phyloP scores from a whole-genome alignment of 2,888 invertebrate species.

The Malthinus seriepunctatus region DNA sequence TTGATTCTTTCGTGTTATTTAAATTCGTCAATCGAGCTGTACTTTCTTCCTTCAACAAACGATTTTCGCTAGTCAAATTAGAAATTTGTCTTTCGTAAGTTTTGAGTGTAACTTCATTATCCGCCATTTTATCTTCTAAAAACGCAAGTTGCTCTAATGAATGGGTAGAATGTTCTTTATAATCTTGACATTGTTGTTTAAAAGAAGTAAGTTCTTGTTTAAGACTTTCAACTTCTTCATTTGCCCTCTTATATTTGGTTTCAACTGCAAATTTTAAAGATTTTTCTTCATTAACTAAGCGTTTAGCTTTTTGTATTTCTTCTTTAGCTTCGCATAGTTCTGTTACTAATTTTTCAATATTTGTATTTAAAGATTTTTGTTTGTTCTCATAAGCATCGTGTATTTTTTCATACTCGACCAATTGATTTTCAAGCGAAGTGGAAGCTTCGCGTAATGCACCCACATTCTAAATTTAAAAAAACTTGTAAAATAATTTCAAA shows the following conservation, averaged over 20 bases:
- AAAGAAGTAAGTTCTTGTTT: conserved; percentile 48
- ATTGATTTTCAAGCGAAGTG: conserved; percentile 77
- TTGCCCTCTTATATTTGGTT: conserved; percentile 55
- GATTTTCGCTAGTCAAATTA: conserved; percentile 54
- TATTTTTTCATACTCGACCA: conserved; percentile 75
- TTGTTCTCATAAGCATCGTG: conserved; percentile 56
- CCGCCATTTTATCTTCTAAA: conserved; percentile 45
- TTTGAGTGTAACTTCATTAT: conserved; percentile 45
- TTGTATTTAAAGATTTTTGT: conserved; percentile 44
- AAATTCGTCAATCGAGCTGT: conserved; percentile 62
- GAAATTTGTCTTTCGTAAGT: conserved; percentile 51
- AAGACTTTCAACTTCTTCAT: conserved; percentile 53
- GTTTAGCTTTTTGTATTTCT: conserved; percentile 55
- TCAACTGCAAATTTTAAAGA: conserved; percentile 60
- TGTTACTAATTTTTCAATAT: conserved; percentile 56
- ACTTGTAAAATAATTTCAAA: conserved; percentile 4
- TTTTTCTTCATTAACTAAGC: conserved; percentile 60
- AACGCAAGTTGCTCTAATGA: conserved; percentile 46
- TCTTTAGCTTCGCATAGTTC: conserved; percentile 58
- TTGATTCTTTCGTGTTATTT: conserved; percentile 60
- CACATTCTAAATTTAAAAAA: conserved; percentile 63
- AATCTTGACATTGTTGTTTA: conserved; percentile 46
- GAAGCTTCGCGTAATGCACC: conserved; percentile 79
- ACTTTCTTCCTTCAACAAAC: conserved; percentile 63
- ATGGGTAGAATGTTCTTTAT: conserved; percentile 44